These are phyloP conservation scores for Vespertilio murinus DNA, from an alignment of 2,797 vertebrate species.

Conservation along the genomic window DNA sequence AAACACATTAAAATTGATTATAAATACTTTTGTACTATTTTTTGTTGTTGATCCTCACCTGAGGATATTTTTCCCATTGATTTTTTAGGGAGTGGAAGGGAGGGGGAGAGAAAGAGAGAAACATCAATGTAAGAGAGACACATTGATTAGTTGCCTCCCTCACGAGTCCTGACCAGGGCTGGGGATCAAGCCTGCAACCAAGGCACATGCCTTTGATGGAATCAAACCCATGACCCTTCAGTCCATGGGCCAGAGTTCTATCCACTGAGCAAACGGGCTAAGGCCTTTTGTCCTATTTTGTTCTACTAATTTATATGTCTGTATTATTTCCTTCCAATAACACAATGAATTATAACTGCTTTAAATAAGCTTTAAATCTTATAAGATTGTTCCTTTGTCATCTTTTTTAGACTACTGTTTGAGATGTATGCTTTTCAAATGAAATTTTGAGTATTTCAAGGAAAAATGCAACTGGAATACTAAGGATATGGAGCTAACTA, in stretches of 20 bases:
- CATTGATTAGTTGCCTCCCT: too few relatives aligned
- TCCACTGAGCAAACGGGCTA: too few relatives aligned
- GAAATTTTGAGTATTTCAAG: constrained; percentile 47
- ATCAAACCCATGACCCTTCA: too few relatives aligned
- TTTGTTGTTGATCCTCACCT: neutral
- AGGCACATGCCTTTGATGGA: too few relatives aligned
- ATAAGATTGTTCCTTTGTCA: neutral
- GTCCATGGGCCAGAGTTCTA: too few relatives aligned
- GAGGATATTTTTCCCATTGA: too few relatives aligned
- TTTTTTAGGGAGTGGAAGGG: too few relatives aligned
- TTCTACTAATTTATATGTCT: constrained; percentile 17
- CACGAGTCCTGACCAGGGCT: too few relatives aligned
- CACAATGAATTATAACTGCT: neutral
- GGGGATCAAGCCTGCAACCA: too few relatives aligned
- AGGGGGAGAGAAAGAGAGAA: too few relatives aligned
- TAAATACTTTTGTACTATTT: constrained; percentile 13
- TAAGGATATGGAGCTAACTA: neutral
- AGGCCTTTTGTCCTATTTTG: too few relatives aligned
- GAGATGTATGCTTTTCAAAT: neutral
- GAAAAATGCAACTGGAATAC: constrained; percentile 28
- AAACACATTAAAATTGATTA: constrained; percentile 34
- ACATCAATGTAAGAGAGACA: too few relatives aligned
- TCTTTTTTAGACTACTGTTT: constrained; percentile 16
- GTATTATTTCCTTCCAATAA: neutral
- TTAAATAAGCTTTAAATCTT: constrained; percentile 25